Evolutionary conservation across 2,113 vertebrate genomes (phyloP), one percentile per base, ranked within the genome.

Genomic region (Probosciger aterrimus): DNA sequence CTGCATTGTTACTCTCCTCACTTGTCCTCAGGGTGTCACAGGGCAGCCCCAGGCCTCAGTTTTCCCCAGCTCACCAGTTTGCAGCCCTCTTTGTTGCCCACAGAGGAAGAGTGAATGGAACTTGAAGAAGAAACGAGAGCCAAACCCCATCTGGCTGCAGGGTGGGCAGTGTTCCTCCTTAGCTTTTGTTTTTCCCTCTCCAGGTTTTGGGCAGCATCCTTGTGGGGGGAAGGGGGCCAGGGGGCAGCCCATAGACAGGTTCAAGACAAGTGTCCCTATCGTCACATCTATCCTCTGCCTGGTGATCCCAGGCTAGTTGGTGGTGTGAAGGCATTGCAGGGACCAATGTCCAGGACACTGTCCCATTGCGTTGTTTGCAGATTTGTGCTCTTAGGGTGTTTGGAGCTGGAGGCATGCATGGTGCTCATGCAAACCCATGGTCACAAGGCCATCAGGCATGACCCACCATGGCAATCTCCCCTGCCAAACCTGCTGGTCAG

Each of bases 21-120:
- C 17, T 82, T 70, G 30, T 39, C 57, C 11, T 28, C 1, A 2
- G 23, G 16, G 15, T 1, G 0, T 64, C 33, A 30, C 0, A 0
- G 52, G 17, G 4, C 67, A 35, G 4, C 9, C 8, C 33, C 0
- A 0, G 43, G 63, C 57, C 39, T 90, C 59, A 24, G 31, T 25
- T 77, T 57, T 6, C 10, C 11, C 4, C 10, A 49, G 8, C 20
- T 65, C 20, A 76, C 6, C 1, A 1, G 37, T 39, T 59, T 50
- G 8, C 10, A 14, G 18, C 7, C 1, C 18, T 33, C 20, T 74
- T 3, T 1, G 6, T 10, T 47, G 2, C 50, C 30, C 1, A 0
- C 10, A 24, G 33, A 59, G 33, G 33, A 15, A 33, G 82, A 37
- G 4, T 65, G 23, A 13, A 4, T 59, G 43, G 59, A 65, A 62